Evolutionary conservation across 2,113 vertebrate genomes (phyloP).

Genomic region (Furnarius figulus): DNA sequence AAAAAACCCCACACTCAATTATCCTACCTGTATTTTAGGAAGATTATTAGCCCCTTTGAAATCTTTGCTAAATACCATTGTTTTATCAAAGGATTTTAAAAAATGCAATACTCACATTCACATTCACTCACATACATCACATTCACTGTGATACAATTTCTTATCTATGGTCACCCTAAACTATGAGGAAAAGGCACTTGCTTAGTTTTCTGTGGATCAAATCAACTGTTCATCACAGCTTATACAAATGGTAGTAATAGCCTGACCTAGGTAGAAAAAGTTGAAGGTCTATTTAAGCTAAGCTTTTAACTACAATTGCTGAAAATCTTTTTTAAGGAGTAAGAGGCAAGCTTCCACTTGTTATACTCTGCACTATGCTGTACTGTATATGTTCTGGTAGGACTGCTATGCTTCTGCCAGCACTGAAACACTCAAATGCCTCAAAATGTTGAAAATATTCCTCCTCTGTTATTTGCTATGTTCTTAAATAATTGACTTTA

Average conservation of each 20-base stretch:
- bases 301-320: neutral
- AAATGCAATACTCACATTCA: neutral
- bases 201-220: neutral
- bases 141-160: neutral
- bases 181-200: neutral
- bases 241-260: neutral
- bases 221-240: neutral
- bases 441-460: neutral
- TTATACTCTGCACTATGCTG: neutral
- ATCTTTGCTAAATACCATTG: neutral
- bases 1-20: neutral
- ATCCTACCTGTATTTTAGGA: neutral
- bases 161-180: neutral
- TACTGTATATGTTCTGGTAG: neutral
- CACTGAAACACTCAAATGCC: neutral
- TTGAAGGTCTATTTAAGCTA: neutral
- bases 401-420: neutral
- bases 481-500: neutral
- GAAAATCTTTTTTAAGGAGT: neutral
- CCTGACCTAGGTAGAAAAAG: neutral
- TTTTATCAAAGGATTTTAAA: neutral
- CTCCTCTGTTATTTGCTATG: neutral
- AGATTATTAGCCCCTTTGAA: neutral
- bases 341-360: neutral
- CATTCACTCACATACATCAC: neutral